Evolutionary conservation across 2,888 invertebrate species (phyloP), one percentile per base, ranked within the genome.

Genomic region (Tortrix viridana): DNA sequence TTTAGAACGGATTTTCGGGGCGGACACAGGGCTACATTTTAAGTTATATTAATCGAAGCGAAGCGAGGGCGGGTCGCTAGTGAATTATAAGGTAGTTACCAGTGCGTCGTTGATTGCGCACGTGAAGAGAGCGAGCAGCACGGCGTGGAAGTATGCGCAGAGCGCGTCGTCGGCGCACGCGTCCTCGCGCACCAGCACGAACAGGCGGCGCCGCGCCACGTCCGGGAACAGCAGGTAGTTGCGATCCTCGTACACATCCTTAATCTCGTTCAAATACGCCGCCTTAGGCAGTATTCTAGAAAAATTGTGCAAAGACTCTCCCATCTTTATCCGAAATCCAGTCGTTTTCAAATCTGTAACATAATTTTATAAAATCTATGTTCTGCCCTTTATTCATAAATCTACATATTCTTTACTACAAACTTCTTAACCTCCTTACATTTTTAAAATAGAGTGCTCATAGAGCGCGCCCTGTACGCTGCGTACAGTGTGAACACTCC

Each of bases 121-220:
- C 0, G 72, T 80, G 1, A 82, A 66, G 7, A 81, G 75, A 0
- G 88, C 77, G 19, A 94, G 85, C 58, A 95, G 77, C 23, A 94
- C 93, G 5, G 95, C 95, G 74, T 96, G 94, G 70, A 95, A 95
- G 78, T 95, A 96, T 5, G 94, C 94, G 74, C 94, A 92, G 9
- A 96, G 75, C n/a, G 95, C 86, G 69, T 95, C 94, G 54, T 83
- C 81, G 0, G 92, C 75, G 0, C 74, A 77, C 20, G 93, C 92
- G n/a, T 89, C 81, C 52, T 92, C 88, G 64, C 92, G 89, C 1
- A 96, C 77, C 38, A 93, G 78, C 19, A 96, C 87, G 75, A 93
- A 89, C 73, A 96, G 93, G 22, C 76, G 85, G 65, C 85, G 85
- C 4, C 76, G 77, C 44, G 83, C 71, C 12, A 90, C 69, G 75